Evolutionary conservation across 2,888 invertebrate genomes (phyloP).

Genomic region (Caenorhabditis panamensis): DNA sequence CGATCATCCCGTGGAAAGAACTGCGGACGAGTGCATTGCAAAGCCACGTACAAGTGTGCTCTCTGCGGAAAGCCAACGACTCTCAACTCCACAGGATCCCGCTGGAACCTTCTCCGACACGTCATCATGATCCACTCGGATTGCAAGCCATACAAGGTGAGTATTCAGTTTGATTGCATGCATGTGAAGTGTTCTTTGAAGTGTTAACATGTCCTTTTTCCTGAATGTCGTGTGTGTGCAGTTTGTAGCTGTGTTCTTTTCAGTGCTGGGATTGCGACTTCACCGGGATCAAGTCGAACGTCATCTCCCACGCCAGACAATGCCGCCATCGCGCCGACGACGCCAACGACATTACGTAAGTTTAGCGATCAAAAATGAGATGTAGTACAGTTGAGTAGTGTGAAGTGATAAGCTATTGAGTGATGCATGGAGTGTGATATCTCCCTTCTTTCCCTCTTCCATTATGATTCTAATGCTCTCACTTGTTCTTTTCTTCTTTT

Average conservation of each 20-base stretch:
- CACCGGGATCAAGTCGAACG: conserved; percentile 70
- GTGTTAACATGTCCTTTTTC: conserved; percentile 23
- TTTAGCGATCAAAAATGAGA: conserved; percentile 8
- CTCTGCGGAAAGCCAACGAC: conserved; percentile 71
- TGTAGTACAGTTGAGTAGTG: conserved; percentile 17
- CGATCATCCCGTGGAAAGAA: conserved; percentile 68
- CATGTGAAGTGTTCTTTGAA: conserved; percentile 18
- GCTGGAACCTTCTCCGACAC: conserved; percentile 70
- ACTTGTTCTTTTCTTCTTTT: too few relatives aligned
- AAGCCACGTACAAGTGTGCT: conserved; percentile 71
- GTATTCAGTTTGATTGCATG: conserved; percentile 20
- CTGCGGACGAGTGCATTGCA: conserved; percentile 70
- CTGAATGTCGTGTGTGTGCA: conserved; percentile 38
- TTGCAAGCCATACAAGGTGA: conserved; percentile 68
- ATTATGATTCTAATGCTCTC: neutral
- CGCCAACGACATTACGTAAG: conserved; percentile 70
- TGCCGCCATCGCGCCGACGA: conserved; percentile 66
- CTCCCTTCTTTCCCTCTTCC: conserved; percentile 7
- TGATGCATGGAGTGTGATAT: conserved; percentile 10
- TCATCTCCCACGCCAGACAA: conserved; percentile 69
- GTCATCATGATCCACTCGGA: conserved; percentile 73
- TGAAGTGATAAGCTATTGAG: conserved; percentile 25
- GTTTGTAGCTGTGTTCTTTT: conserved; percentile 52
- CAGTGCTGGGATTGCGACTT: conserved; percentile 72
- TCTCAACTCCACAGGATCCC: conserved; percentile 69